phyloP scores from a whole-genome alignment of 2,888 invertebrate genomes.

The Caenorhabditis zanzibari region DNA sequence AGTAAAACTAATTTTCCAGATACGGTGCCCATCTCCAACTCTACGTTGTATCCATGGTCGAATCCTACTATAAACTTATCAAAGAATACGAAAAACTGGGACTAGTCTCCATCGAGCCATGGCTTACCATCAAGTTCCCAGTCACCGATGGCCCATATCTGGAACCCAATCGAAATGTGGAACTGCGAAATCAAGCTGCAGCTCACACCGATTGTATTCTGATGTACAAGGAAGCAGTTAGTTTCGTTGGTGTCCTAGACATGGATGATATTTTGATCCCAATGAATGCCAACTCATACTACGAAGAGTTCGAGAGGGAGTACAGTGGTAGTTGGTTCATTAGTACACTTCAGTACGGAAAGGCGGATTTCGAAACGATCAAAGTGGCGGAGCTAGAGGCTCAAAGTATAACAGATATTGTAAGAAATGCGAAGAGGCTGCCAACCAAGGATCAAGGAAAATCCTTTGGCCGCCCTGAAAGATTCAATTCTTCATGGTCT shows the following conservation, averaged over 20 bases:
- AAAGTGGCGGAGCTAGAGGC: slow-evolving; percentile 42
- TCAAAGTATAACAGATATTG: slow-evolving; percentile 43
- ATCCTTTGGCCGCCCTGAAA: slow-evolving; percentile 47
- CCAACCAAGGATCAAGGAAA: slow-evolving; percentile 54
- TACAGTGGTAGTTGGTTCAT: slow-evolving; percentile 51
- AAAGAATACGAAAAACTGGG: slow-evolving; percentile 64
- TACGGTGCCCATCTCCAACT: slow-evolving; percentile 67
- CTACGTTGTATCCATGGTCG: slow-evolving; percentile 65
- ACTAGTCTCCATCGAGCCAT: slow-evolving; percentile 62
- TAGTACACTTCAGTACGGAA: slow-evolving; percentile 53
- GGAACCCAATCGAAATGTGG: slow-evolving; percentile 71
- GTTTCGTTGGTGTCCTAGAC: slow-evolving; percentile 68
- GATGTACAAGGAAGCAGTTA: slow-evolving; percentile 68
- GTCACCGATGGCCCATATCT: slow-evolving; percentile 58
- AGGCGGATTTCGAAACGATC: slow-evolving; percentile 48
- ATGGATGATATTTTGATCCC: slow-evolving; percentile 73
- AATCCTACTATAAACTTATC: slow-evolving; percentile 66
- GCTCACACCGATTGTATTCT: slow-evolving; percentile 73
- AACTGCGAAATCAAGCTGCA: slow-evolving; percentile 70
- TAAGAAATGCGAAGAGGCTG: slow-evolving; percentile 38
- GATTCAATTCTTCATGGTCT: slow-evolving; percentile 59
- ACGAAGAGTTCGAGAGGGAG: slow-evolving; percentile 64
- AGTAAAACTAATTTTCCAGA: slow-evolving; percentile 32
- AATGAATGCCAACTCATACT: slow-evolving; percentile 62
- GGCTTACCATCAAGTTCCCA: slow-evolving; percentile 64